Base-by-base conservation (phyloP, 2,888 invertebrate genomes). In the Antheraea yamamai region DNA sequence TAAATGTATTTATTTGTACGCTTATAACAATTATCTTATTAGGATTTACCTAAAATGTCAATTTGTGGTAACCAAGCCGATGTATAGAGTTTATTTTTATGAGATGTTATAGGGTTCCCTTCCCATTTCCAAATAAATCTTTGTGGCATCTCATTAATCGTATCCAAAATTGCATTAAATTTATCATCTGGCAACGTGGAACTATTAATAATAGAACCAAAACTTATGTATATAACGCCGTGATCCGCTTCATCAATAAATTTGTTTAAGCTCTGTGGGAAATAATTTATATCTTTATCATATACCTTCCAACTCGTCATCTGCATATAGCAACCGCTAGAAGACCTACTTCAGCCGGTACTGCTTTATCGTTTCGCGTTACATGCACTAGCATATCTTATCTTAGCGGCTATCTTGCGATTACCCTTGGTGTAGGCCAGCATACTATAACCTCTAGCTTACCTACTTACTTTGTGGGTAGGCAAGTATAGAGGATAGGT, bases 91-190 rank as follows among this genome's bases (percentile, higher is more conserved):
- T 97, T 97, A 74, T 95, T 91, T 35, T 96, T 96, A 79, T 96
- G 94, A 52, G 92, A 90, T 0, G 93, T 89, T 79, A 96, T 84
- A 8, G 95, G 89, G 39, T 96, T 95, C 73, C 95, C 95, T 85
- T 97, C 97, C 96, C 97, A 97, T 94, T 97, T 97, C 97, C 97
- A 98, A 72, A 98, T 92, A 58, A 98, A 96, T 78, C 96, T 95
- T 79, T 97, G 96, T 2, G 97, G 96, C 30, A 97, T 89, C 76
- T 95, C 93, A 0, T 94, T 87, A 74, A 98, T 95, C 1, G 96
- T 96, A 7, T 92, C 94, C 16, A 97, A 75, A 73, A 98, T 95
- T 20, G 92, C 95, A 30, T 94, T 84, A 30, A 96, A 85, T 82
- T 96, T 96, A 0, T 96, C 94, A 26, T 89, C 84, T 0, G 96